Conservation (phyloP, 2,888 invertebrate genomes). For the Pyrgus malvae region DNA sequence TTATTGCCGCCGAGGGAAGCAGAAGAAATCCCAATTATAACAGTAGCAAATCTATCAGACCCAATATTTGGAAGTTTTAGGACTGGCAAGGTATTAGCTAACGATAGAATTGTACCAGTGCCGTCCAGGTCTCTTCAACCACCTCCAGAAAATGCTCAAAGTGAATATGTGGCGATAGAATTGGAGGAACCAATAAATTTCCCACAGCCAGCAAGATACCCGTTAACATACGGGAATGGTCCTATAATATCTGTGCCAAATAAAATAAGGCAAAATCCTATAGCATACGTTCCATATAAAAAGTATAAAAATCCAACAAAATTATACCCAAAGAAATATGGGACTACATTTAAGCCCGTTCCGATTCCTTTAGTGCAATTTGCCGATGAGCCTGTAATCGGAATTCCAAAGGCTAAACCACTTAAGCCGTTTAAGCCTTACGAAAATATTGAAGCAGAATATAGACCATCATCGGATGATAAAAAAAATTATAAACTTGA, state of each 20-base stretch:
- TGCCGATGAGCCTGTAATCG: slow-evolving; percentile 47
- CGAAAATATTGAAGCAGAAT: slow-evolving; percentile 51
- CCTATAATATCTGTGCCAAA: slow-evolving; percentile 9
- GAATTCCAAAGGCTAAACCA: slow-evolving; percentile 71
- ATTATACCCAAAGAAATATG: slow-evolving; percentile 82
- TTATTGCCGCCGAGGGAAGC: slow-evolving; percentile 35
- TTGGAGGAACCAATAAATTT: not conserved
- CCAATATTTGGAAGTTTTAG: slow-evolving; percentile 36
- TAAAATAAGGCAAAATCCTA: slow-evolving; percentile 45
- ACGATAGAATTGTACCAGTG: slow-evolving; percentile 41
- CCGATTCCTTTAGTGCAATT: slow-evolving; percentile 66
- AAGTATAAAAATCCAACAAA: slow-evolving; percentile 73
- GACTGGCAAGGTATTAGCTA: slow-evolving; percentile 41
- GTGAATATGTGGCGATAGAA: slow-evolving; percentile 43
- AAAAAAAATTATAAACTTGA: slow-evolving; percentile 68
- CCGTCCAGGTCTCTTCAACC: slow-evolving; percentile 62
- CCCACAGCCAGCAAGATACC: not conserved
- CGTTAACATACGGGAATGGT: slow-evolving; percentile 12
- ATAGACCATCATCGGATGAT: slow-evolving; percentile 51
- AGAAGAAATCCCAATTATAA: slow-evolving; percentile 34
- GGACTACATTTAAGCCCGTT: slow-evolving; percentile 69
- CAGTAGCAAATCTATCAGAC: slow-evolving; percentile 35
- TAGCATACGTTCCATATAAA: slow-evolving; percentile 45
- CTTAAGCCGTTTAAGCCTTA: slow-evolving; percentile 61
- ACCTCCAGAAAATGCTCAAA: slow-evolving; percentile 57